Percentiles rank a stretch among this genome's conserved stretches.
Evolutionary conservation across 2,888 invertebrate genomes (phyloP).

Genomic region (Ceratothoa steindachneri): DNA sequence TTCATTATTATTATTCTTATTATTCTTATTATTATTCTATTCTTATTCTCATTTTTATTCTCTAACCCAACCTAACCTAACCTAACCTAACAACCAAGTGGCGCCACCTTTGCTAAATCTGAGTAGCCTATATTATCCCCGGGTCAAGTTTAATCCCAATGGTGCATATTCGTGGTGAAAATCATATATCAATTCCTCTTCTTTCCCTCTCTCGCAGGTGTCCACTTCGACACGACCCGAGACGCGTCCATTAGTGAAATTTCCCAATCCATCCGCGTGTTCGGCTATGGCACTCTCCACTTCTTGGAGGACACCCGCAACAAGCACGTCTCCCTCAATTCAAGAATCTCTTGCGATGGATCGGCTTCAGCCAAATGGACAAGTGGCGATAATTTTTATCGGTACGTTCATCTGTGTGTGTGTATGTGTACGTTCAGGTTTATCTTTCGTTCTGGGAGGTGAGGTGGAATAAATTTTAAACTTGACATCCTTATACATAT

Average conservation of each 20-base stretch:
- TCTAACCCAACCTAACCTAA: no score
- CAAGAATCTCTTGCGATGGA: slow-evolving; percentile 41
- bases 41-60: no score
- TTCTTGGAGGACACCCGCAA: slow-evolving; percentile 31
- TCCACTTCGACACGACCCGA: slow-evolving; percentile 43
- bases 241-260: slow-evolving; percentile 26
- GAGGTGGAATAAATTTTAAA: not conserved
- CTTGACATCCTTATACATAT: not conserved
- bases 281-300: slow-evolving; percentile 35
- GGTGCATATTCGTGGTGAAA: no score
- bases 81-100: no score
- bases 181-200: not conserved
- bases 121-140: no score
- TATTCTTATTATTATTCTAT: no score
- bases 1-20: no score
- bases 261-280: slow-evolving; percentile 30
- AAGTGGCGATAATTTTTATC: slow-evolving; percentile 37
- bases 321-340: slow-evolving; percentile 30
- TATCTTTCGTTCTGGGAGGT: not conserved
- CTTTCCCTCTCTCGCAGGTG: slow-evolving; percentile 24
- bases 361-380: slow-evolving; percentile 36
- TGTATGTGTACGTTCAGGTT: not conserved
- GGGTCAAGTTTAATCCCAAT: no score
- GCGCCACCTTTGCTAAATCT: no score
- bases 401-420: slow-evolving; percentile 23